Conservation (phyloP, 2,888 invertebrate species). For the Lochmaea crataegi region DNA sequence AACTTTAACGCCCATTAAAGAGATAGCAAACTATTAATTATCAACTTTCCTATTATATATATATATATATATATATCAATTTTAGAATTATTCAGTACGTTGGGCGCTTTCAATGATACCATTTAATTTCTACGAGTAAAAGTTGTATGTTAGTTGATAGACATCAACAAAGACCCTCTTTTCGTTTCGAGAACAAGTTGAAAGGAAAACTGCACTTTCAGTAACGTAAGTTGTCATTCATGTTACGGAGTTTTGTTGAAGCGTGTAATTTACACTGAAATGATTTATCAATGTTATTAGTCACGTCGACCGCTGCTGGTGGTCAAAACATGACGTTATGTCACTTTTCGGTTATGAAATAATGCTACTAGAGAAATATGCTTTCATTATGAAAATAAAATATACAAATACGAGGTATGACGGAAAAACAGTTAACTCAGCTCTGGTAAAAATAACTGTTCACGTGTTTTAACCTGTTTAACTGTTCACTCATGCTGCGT, state of each 20-base stretch:
- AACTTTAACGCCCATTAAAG: slow-evolving; percentile 3
- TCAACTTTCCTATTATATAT: neutral
- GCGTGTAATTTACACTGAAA: slow-evolving; percentile 19
- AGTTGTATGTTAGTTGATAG: neutral
- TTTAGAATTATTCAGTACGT: slow-evolving; percentile 10
- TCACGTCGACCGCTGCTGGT: slow-evolving; percentile 19
- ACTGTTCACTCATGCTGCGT: too few species aligned
- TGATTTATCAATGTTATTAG: slow-evolving; percentile 31
- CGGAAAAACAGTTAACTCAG: too few species aligned
- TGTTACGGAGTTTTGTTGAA: slow-evolving; percentile 1
- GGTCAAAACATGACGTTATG: slow-evolving; percentile 22
- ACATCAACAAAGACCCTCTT: slow-evolving; percentile 11
- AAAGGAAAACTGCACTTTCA: slow-evolving; percentile 8
- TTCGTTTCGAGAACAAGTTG: neutral
- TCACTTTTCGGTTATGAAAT: slow-evolving; percentile 11
- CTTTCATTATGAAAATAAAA: neutral
- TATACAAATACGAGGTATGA: neutral
- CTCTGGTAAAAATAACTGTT: neutral
- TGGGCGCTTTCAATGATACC: neutral
- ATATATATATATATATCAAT: too few species aligned
- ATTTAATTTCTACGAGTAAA: slow-evolving; percentile 2
- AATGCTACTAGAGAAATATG: neutral
- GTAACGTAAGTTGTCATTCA: neutral
- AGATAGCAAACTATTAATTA: slow-evolving; percentile 1
- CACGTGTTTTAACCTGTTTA: too few species aligned